A percentile compares a stretch with the other conserved stretches of the same genome.
Conservation (phyloP, 2,888 invertebrate genomes). For the Aphrophora alni region DNA sequence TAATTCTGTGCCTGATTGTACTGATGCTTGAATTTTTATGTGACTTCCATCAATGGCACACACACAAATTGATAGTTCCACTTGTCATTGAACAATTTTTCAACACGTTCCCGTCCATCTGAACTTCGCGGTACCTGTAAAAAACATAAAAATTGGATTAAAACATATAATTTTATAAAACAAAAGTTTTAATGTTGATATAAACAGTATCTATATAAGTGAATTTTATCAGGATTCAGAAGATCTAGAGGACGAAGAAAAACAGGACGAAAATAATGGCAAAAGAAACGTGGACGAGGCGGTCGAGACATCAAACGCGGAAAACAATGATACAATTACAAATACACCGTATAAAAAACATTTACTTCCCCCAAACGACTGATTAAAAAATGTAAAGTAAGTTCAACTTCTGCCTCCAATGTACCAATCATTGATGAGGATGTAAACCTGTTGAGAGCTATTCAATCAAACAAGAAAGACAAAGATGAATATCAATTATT, state of each 20-base stretch:
- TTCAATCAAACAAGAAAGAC: no score
- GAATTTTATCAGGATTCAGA: no score
- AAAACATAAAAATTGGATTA: neutral
- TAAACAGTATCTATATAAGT: neutral
- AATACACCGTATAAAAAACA: neutral
- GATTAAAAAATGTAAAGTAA: neutral
- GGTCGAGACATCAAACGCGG: neutral
- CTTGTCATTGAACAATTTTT: conserved; percentile 46
- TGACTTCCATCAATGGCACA: conserved; percentile 51
- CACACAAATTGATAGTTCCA: conserved; percentile 52
- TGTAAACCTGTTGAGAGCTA: neutral
- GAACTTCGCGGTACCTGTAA: conserved; percentile 41
- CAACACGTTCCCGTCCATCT: conserved; percentile 48
- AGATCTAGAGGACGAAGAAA: neutral
- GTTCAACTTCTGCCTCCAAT: conserved; percentile 9
- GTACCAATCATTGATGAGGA: conserved; percentile 29
- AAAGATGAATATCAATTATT: no score
- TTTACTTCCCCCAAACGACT: neutral
- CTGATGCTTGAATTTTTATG: conserved; percentile 27
- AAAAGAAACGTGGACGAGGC: neutral
- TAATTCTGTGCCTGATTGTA: no score
- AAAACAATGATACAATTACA: neutral
- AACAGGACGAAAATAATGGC: neutral
- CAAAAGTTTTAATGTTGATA: no score
- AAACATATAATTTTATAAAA: no score